phyloP scores from a whole-genome alignment of 2,888 invertebrate species.

The Orthosia gothica region DNA sequence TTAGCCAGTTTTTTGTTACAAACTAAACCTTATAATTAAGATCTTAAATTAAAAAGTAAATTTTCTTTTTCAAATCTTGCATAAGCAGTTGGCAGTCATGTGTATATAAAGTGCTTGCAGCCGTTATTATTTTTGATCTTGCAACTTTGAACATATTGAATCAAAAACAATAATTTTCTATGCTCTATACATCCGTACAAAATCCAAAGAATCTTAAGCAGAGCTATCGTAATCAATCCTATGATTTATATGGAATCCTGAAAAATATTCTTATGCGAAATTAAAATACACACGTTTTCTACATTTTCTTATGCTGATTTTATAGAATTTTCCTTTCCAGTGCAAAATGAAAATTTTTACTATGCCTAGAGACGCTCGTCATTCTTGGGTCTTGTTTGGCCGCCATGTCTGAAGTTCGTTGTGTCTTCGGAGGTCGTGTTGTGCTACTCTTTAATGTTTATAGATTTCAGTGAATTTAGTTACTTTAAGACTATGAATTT shows the following conservation, averaged over 20 bases:
- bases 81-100: no score
- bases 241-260: slow-evolving; percentile 80
- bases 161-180: slow-evolving; percentile 50
- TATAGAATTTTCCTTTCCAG: slow-evolving; percentile 89
- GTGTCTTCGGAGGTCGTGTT: slow-evolving; percentile 90
- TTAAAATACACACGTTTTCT: slow-evolving; percentile 83
- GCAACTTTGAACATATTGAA: slow-evolving; percentile 41
- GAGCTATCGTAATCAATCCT: slow-evolving; percentile 75
- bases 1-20: no score
- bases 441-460: slow-evolving; percentile 90
- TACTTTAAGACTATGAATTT: slow-evolving; percentile 84
- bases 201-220: slow-evolving; percentile 64
- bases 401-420: slow-evolving; percentile 91
- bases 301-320: slow-evolving; percentile 82
- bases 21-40: no score
- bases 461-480: slow-evolving; percentile 87
- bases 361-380: slow-evolving; percentile 86
- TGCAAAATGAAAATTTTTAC: slow-evolving; percentile 81
- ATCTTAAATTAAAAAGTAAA: no score
- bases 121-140: slow-evolving; percentile 30
- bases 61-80: no score
- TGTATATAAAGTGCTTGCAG: neutral
- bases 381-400: slow-evolving; percentile 88
- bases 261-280: slow-evolving; percentile 84
- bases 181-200: slow-evolving; percentile 52